A percentile compares a stretch with the other conserved stretches of the same genome.
Evolutionary conservation across 2,113 vertebrate genomes (phyloP).

Genomic region (Gymnobelideus leadbeateri): DNA sequence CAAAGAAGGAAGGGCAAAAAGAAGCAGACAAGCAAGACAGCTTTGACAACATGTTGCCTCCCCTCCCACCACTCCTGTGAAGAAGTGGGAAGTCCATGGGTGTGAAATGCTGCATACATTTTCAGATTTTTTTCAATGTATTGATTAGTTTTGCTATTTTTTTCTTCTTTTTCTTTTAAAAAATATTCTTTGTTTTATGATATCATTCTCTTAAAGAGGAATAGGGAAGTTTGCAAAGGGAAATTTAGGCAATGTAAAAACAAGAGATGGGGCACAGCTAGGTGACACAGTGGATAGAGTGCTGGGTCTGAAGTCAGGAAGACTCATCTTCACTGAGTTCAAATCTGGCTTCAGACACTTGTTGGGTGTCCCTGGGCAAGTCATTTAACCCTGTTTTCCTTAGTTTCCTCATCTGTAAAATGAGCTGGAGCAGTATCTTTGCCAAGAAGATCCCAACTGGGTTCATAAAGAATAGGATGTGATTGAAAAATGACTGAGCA

Average conservation of each 20-base stretch:
- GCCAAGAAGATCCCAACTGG: no score
- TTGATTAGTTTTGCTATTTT: background rate
- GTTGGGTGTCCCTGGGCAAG: background rate
- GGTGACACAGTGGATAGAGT: background rate
- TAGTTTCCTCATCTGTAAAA: no score
- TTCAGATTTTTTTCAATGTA: no score
- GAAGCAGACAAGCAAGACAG: no score
- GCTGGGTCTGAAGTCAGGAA: background rate
- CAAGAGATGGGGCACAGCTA: background rate
- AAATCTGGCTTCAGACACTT: background rate
- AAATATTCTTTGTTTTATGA: background rate
- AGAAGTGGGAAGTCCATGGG: no score
- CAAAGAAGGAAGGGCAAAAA: no score
- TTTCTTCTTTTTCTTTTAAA: background rate
- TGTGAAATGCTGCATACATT: no score
- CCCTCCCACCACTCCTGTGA: no score
- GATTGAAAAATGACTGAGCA: background rate
- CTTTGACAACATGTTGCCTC: no score
- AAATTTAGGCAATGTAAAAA: background rate
- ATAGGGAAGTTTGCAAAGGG: background rate
- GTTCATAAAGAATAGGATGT: no score
- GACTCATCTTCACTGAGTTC: background rate
- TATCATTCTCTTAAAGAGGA: background rate
- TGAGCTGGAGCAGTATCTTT: no score
- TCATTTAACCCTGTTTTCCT: no score